A percentile compares a stretch with the other conserved stretches of the same genome.
These are phyloP conservation scores for Aeoliscus strigatus DNA, from an alignment of 2,797 vertebrate genomes.

Conservation along the genomic window DNA sequence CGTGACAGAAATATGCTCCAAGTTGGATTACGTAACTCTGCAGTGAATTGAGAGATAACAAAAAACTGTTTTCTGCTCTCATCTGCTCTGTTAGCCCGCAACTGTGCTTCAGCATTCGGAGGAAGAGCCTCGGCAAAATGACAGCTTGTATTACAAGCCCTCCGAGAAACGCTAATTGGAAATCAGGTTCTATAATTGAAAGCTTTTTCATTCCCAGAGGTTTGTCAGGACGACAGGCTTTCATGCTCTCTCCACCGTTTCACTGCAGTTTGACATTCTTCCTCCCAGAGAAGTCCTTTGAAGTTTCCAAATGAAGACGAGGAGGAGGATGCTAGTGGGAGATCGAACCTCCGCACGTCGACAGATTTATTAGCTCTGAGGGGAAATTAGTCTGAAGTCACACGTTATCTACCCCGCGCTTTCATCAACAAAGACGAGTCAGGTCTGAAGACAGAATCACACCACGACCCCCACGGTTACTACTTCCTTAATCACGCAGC, in stretches of 20 bases:
- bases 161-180: conserved; percentile 44
- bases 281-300: conserved; percentile 17
- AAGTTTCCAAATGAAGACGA: conserved; percentile 9
- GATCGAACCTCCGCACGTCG: conserved; percentile 9
- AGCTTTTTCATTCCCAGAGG: conserved; percentile 25
- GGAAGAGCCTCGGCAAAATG: conserved; percentile 14
- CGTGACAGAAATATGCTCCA: conserved; percentile 8
- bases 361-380: conserved; percentile 22
- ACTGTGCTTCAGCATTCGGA: conserved; percentile 13
- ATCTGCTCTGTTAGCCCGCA: conserved; percentile 9
- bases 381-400: conserved; percentile 3
- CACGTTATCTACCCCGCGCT: conserved; percentile 1
- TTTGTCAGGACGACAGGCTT: conserved; percentile 13
- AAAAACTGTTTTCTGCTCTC: conserved; percentile 11
- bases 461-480: too few species aligned
- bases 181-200: conserved; percentile 34
- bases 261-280: conserved; percentile 16
- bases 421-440: conserved; percentile 10
- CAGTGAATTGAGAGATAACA: conserved; percentile 25
- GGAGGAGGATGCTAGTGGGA: conserved; percentile 9
- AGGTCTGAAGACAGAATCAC: conserved; percentile 2
- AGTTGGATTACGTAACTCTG: conserved; percentile 15
- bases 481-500: too few species aligned
- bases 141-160: conserved; percentile 25
- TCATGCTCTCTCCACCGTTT: conserved; percentile 12